phyloP scores from a whole-genome alignment of 2,113 vertebrate species.

The Poicephalus gulielmi region DNA sequence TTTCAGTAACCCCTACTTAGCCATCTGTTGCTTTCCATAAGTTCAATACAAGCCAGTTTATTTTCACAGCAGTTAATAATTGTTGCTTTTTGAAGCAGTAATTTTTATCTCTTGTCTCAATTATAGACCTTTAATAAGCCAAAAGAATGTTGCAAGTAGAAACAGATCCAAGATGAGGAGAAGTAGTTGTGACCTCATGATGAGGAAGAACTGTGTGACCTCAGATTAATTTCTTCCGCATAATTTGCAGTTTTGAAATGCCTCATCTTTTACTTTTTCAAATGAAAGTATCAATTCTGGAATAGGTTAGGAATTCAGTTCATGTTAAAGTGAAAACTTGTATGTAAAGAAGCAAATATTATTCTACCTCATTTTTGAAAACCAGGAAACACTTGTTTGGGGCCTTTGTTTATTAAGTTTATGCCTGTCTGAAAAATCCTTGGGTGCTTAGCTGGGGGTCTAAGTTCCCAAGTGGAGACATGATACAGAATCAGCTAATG shows the following conservation, averaged over 20 bases:
- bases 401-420: neutral
- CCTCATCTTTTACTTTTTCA: neutral
- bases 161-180: neutral
- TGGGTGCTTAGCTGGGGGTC: neutral
- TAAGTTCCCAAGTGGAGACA: neutral
- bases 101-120: neutral
- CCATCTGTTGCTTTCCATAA: slow-evolving; percentile 73
- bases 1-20: slow-evolving; percentile 34
- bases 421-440: neutral
- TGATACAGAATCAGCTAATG: neutral
- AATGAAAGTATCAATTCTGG: neutral
- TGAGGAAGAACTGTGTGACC: neutral
- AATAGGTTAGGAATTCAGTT: neutral
- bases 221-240: neutral
- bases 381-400: neutral
- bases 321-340: neutral
- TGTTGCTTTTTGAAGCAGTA: neutral
- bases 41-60: slow-evolving; percentile 59
- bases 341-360: neutral
- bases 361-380: neutral
- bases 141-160: slow-evolving; percentile 2
- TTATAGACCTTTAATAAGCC: slow-evolving; percentile 20
- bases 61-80: slow-evolving; percentile 2
- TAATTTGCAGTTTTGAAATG: neutral
- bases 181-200: neutral